Conservation (phyloP, 2,888 invertebrate species). For the Onthophagus sagittarius region DNA sequence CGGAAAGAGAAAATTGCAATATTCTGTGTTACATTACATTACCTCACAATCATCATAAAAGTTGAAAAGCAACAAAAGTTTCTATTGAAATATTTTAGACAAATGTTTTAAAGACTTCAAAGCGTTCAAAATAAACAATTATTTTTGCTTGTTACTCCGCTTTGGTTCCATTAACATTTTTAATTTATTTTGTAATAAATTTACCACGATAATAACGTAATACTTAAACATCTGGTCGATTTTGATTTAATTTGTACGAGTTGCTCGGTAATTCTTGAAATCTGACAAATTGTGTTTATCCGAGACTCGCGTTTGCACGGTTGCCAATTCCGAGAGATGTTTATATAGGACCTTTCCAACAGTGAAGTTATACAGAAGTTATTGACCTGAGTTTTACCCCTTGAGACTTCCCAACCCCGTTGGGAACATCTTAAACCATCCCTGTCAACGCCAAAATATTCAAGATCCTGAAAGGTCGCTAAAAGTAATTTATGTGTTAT, state of each 20-base stretch:
- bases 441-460: background rate
- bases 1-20: background rate
- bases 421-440: background rate
- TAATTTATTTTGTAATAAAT: no score
- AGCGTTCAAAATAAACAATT: no score
- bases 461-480: background rate
- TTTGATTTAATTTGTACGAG: background rate
- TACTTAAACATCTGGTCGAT: background rate
- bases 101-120: no score
- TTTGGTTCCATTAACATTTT: no score
- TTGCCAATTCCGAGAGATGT: background rate
- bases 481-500: background rate
- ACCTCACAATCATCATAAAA: background rate
- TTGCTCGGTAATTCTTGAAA: background rate
- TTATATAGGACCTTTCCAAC: conserved; percentile 1
- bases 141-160: no score
- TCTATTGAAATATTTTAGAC: background rate
- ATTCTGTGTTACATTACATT: background rate
- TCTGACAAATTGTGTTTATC: background rate
- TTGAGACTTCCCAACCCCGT: background rate
- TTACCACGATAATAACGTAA: no score
- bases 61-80: background rate
- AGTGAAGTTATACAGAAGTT: conserved; percentile 4
- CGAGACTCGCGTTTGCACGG: background rate
- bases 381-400: conserved; percentile 7